phyloP scores from a whole-genome alignment of 1,140 invertebrate genomes.

The Stegodyphus mimosarum region DNA sequence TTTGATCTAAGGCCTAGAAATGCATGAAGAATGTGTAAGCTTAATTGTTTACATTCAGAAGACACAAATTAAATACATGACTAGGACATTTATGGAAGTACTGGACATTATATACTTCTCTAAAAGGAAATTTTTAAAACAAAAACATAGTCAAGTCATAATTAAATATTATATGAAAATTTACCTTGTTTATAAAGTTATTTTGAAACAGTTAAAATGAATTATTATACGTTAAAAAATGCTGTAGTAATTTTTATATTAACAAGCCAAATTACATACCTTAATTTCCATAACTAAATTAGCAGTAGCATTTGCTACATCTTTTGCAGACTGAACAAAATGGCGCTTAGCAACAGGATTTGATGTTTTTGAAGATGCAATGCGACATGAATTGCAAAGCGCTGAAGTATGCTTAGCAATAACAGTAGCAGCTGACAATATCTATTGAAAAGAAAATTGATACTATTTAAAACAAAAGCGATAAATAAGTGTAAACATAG shows the following conservation, averaged over 20 bases:
- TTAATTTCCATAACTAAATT: conserved; percentile 95
- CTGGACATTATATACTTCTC: too few species aligned
- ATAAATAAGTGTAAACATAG: not conserved
- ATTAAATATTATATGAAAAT: too few species aligned
- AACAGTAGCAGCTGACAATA: conserved; percentile 89
- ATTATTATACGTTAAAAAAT: too few species aligned
- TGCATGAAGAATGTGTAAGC: not conserved
- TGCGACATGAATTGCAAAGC: conserved; percentile 92
- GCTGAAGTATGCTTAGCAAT: conserved; percentile 97
- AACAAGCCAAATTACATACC: conserved; percentile 65
- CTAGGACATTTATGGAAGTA: too few species aligned
- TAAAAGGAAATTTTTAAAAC: too few species aligned
- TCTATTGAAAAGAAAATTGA: conserved; percentile 69
- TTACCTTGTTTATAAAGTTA: too few species aligned
- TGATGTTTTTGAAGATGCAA: conserved; percentile 89
- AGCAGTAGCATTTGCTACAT: conserved; percentile 96
- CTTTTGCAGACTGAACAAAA: conserved; percentile 97
- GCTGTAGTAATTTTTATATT: too few species aligned
- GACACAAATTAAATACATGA: too few species aligned
- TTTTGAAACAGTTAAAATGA: too few species aligned
- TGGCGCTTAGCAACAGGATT: conserved; percentile 95
- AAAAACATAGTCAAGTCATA: too few species aligned
- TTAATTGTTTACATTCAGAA: too few species aligned
- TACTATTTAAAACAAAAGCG: not conserved
- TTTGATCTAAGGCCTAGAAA: conserved; percentile 78